A percentile compares a stretch with the other conserved stretches of the same genome.
Evolutionary conservation across 2,797 vertebrate species (phyloP).

Genomic region (Smutsia gigantea): DNA sequence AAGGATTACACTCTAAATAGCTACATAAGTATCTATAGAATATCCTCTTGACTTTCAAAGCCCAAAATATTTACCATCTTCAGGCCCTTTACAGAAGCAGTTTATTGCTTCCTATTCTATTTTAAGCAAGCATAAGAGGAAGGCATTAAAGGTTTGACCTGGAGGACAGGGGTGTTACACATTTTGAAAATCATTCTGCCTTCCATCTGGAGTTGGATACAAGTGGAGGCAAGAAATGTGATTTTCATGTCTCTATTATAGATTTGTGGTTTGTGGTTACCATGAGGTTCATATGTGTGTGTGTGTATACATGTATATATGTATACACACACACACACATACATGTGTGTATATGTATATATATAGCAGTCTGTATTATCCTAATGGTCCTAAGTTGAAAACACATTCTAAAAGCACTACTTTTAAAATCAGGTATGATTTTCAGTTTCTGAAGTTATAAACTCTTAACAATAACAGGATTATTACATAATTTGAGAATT

Average conservation of each 20-base stretch:
- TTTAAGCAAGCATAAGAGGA: not conserved
- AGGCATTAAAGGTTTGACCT: not conserved
- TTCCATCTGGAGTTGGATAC: not conserved
- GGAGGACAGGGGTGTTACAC: not conserved
- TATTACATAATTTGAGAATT: not conserved
- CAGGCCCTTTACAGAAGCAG: not conserved
- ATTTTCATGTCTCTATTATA: no score
- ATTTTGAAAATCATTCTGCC: not conserved
- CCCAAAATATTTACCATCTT: not conserved
- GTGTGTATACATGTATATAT: no score
- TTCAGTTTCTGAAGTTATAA: not conserved
- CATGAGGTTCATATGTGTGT: no score
- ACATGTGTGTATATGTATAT: no score
- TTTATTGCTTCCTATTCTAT: not conserved
- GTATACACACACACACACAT: no score
- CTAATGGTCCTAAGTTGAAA: no score
- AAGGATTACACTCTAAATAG: not conserved
- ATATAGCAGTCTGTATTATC: no score
- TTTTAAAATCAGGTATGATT: not conserved
- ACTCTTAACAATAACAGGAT: not conserved
- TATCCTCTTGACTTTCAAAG: not conserved
- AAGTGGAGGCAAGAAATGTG: not conserved
- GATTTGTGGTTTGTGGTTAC: no score
- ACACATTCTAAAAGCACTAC: no score
- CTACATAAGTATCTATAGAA: not conserved